A percentile compares a stretch with the other conserved stretches of the same genome.
Evolutionary conservation across 2,888 invertebrate genomes (phyloP).

Genomic region (Bhutanitis thaidina): DNA sequence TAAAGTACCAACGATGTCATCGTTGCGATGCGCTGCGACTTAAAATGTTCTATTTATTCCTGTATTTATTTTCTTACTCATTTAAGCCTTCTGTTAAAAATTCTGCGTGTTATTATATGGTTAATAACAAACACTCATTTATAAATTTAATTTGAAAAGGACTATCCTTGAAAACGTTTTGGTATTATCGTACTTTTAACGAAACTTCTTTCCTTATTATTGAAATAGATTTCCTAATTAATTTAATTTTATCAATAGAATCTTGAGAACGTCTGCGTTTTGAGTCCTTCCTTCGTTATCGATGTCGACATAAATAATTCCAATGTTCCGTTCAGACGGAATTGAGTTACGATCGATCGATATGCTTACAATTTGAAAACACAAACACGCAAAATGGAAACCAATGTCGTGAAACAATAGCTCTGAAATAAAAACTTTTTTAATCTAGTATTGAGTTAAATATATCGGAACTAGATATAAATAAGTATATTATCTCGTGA

Average conservation of each 20-base stretch:
- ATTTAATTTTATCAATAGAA: neutral
- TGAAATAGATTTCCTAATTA: neutral
- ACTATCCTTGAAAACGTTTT: too few relatives aligned
- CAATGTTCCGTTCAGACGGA: slow-evolving; percentile 21
- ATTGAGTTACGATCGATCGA: slow-evolving; percentile 28
- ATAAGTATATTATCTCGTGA: too few relatives aligned
- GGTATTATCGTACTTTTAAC: too few relatives aligned
- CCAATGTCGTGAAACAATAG: slow-evolving; percentile 7
- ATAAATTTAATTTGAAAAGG: too few relatives aligned
- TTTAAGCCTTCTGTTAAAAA: neutral
- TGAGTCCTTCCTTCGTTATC: slow-evolving; percentile 20
- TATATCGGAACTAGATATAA: too few relatives aligned
- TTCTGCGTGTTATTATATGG: too few relatives aligned
- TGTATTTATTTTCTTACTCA: slow-evolving; percentile 5
- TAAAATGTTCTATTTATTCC: slow-evolving; percentile 2
- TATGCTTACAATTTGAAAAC: slow-evolving; percentile 14
- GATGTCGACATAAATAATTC: slow-evolving; percentile 31
- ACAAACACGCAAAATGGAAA: slow-evolving; percentile 11
- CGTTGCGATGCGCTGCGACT: neutral
- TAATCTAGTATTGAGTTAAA: too few relatives aligned
- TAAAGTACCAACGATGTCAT: slow-evolving; percentile 8
- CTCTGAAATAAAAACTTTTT: too few relatives aligned
- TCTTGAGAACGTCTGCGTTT: neutral
- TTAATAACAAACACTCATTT: too few relatives aligned
- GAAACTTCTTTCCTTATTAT: neutral